Evolutionary conservation across 1,140 invertebrate species (phyloP).

Genomic region (Argopecten irradians): DNA sequence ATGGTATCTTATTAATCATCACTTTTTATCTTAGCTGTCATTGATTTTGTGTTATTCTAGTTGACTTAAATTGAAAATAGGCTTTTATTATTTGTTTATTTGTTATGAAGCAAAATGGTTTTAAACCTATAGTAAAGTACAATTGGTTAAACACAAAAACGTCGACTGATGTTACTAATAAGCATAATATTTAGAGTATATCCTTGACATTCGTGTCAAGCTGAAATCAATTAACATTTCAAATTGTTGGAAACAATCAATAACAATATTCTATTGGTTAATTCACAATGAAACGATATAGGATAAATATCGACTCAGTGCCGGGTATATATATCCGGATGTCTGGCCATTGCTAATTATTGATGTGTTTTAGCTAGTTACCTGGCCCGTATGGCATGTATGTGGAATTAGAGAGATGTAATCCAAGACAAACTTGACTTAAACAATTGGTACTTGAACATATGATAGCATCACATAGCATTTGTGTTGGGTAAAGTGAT

Average conservation of each 20-base stretch:
- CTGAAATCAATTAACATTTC: neutral
- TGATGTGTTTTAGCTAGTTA: neutral
- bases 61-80: too few species aligned
- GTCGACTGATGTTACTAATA: too few species aligned
- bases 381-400: neutral
- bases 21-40: too few species aligned
- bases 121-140: too few species aligned
- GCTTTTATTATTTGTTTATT: too few species aligned
- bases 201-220: neutral
- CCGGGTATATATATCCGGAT: slow-evolving; percentile 20
- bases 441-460: slow-evolving; percentile 8
- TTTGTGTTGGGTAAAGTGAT: neutral
- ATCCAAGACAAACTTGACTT: neutral
- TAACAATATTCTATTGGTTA: neutral
- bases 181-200: too few species aligned
- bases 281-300: neutral
- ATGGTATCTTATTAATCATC: too few species aligned
- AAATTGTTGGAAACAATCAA: neutral
- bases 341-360: neutral
- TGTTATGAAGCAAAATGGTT: too few species aligned
- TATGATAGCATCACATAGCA: neutral
- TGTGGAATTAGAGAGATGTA: neutral
- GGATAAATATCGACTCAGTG: neutral
- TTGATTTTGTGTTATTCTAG: too few species aligned
- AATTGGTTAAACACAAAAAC: too few species aligned